Conservation (phyloP, 2,888 invertebrate species). For the Cataglyphis altisquamis region DNA sequence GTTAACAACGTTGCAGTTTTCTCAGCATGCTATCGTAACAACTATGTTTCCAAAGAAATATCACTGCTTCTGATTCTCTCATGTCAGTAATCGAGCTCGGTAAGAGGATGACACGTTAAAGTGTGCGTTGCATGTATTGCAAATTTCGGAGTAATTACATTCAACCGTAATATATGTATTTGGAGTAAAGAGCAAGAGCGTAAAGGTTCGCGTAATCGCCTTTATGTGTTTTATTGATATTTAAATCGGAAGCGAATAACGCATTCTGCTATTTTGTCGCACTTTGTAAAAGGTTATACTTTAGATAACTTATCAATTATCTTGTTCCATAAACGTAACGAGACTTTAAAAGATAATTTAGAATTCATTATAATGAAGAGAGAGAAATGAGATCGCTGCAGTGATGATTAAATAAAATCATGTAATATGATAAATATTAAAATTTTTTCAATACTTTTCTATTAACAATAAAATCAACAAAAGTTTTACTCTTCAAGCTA, state of each 20-base stretch:
- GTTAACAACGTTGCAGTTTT: constrained; percentile 67
- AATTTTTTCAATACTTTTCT: not conserved
- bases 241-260: constrained; percentile 30
- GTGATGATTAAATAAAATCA: not conserved
- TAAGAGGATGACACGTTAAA: constrained; percentile 18
- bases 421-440: not conserved
- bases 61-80: constrained; percentile 53
- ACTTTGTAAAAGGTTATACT: constrained; percentile 1
- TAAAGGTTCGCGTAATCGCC: constrained; percentile 7
- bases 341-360: not conserved
- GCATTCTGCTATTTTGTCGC: not conserved
- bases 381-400: constrained; percentile 1
- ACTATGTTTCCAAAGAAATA: not conserved
- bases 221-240: constrained; percentile 23
- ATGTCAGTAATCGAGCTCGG: constrained; percentile 50
- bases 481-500: not conserved
- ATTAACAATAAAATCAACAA: not conserved
- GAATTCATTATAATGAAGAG: not conserved
- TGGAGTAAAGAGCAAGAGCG: not conserved
- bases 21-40: constrained; percentile 27
- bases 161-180: not conserved
- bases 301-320: constrained; percentile 48
- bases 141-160: constrained; percentile 12
- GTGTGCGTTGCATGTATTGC: not conserved
- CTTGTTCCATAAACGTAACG: not conserved